phyloP scores from a whole-genome alignment of 2,888 invertebrate genomes.

The Gerris lacustris region DNA sequence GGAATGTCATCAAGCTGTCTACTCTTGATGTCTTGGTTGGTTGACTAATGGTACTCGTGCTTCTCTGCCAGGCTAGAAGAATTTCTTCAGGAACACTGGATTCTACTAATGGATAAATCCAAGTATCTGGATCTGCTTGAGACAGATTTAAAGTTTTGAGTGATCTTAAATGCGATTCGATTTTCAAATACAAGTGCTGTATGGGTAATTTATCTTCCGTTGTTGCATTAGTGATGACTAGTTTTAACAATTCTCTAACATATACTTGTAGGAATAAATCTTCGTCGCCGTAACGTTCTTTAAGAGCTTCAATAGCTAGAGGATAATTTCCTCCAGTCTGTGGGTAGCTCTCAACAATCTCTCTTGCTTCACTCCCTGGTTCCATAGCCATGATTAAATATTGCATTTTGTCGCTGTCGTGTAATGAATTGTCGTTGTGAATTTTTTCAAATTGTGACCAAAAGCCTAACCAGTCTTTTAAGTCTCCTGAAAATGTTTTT shows the following conservation, averaged over 20 bases:
- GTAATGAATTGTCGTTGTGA: conserved; percentile 26
- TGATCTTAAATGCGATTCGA: no score
- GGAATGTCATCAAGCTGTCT: no score
- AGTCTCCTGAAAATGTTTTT: no score
- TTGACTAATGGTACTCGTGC: no score
- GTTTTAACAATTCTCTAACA: conserved; percentile 30
- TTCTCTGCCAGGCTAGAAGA: no score
- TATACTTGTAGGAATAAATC: conserved; percentile 31
- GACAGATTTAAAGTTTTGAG: no score
- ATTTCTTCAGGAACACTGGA: no score
- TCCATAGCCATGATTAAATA: conserved; percentile 25
- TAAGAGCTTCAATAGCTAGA: conserved; percentile 27
- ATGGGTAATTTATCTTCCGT: no score
- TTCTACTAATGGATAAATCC: no score
- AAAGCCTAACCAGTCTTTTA: conserved; percentile 21
- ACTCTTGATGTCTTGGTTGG: no score
- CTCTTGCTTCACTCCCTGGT: conserved; percentile 26
- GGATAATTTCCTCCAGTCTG: conserved; percentile 30
- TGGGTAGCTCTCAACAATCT: conserved; percentile 29
- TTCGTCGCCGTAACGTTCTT: conserved; percentile 27
- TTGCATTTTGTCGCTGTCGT: conserved; percentile 28
- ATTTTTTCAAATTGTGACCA: conserved; percentile 31
- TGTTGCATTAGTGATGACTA: conserved; percentile 19
- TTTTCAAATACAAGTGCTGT: no score
- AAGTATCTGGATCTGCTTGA: no score